Conservation (phyloP, 2,113 vertebrate species). For the Mesoclemmys tuberculata region DNA sequence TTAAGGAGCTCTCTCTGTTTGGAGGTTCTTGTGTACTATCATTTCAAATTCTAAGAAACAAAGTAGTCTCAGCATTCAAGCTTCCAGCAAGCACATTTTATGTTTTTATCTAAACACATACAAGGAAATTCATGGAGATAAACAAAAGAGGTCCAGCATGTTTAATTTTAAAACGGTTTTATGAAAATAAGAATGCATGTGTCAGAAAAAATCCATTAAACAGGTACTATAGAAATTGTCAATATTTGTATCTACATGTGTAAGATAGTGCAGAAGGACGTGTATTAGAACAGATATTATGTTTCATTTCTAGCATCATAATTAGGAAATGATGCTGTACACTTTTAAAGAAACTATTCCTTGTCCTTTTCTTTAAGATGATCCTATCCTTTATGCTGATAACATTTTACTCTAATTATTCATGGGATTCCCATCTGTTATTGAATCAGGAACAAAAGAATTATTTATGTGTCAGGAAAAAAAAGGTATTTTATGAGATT, state of each 20-base stretch:
- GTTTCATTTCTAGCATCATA: neutral
- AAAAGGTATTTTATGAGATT: slow-evolving; percentile 47
- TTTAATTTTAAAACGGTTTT: neutral
- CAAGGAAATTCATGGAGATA: neutral
- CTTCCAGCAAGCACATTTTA: too few relatives aligned
- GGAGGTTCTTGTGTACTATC: too few relatives aligned
- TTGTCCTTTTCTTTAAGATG: slow-evolving; percentile 18
- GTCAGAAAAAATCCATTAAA: neutral
- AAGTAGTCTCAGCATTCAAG: too few relatives aligned
- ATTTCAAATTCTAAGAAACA: too few relatives aligned
- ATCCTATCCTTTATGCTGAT: slow-evolving; percentile 5
- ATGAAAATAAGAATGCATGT: neutral
- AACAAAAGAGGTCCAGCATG: neutral
- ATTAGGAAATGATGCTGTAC: neutral
- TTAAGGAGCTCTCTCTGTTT: too few relatives aligned
- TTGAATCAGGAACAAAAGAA: slow-evolving; percentile 19
- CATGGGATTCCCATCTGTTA: neutral
- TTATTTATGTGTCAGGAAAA: slow-evolving; percentile 48
- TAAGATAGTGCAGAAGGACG: accelerated
- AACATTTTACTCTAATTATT: neutral
- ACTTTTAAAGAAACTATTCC: neutral
- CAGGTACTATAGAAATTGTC: neutral
- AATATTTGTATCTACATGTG: neutral
- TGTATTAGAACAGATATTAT: neutral
- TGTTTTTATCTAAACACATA: neutral